These are phyloP conservation scores for Bugula neritina DNA, from an alignment of 2,888 invertebrate species.

Conservation along the genomic window DNA sequence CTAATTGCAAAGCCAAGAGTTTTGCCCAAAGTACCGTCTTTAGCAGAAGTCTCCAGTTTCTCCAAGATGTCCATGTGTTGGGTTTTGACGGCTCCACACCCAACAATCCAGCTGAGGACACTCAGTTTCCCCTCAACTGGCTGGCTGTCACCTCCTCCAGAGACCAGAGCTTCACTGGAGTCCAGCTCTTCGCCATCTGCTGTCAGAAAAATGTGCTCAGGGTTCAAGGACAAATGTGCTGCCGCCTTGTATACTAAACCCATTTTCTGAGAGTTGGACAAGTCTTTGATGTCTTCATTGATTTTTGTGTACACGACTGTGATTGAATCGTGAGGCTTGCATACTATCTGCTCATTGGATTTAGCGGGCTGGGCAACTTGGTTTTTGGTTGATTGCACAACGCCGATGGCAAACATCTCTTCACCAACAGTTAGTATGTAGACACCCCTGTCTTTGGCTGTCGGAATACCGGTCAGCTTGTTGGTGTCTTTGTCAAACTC, in stretches of 20 bases:
- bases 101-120: conserved; percentile 15
- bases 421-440: conserved; percentile 13
- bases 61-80: conserved; percentile 11
- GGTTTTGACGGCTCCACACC: conserved; percentile 1
- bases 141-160: background rate
- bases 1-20: background rate
- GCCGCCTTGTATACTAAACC: background rate
- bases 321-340: conserved; percentile 15
- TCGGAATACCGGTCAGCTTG: background rate
- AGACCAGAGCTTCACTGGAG: background rate
- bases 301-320: background rate
- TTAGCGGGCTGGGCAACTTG: background rate
- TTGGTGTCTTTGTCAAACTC: background rate
- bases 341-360: background rate
- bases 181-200: background rate
- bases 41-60: conserved; percentile 14
- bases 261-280: background rate
- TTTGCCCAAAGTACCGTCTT: background rate
- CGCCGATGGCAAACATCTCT: conserved; percentile 16
- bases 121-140: background rate
- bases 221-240: conserved; percentile 8
- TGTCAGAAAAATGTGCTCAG: background rate
- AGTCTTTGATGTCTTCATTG: background rate
- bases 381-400: background rate
- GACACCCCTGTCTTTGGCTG: background rate